Base-by-base conservation (phyloP, 2,113 vertebrate genomes). In the Oenanthe melanoleuca region DNA sequence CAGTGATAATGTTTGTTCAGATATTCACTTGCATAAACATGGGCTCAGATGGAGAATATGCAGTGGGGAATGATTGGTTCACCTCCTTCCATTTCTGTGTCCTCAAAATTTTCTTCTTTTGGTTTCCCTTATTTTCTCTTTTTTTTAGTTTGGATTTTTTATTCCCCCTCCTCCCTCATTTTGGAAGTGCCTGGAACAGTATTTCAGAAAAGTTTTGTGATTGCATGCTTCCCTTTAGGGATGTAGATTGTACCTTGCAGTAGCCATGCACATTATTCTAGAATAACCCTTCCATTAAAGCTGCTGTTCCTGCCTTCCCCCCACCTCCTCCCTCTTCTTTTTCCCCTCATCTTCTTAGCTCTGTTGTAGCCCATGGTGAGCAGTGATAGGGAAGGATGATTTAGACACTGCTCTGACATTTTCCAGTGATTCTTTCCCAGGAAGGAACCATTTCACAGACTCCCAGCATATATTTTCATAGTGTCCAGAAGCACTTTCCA, bases 1-100 rank as follows among this genome's bases (percentile, higher is more conserved):
- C 92, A 94, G 69, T 78, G 92, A 64, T 88, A 95, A 93, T 92
- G 65, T 96, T 96, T 92, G 80, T 77, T 84, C 75, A 90, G 67
- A 96, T 90, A 95, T 40, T 86, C 82, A 86, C 72, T 94, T 93
- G 72, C 64, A 90, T 97, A 95, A 93, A 93, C 86, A 90, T 86
- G 34, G 44, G 1, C 49, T 94, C 60, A 86, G 63, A 86, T 78
- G 89, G 56, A 90, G 72, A 95, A 74, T 53, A 57, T 14, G n/a
- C 47, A 71, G 25, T 53, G 47, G 28, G 47, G 57, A 90, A 88
- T 65, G 37, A 53, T 8, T 44, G 21, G 75, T 88, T 89, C 65
- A 70, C 61, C 67, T 90, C 72, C 61, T 88, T 94, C 67, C 26
- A 64, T 34, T 90, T 88, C 45, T 40, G 37, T 77, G 52, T 64